Evolutionary conservation across 2,113 vertebrate genomes (phyloP).

Genomic region (Dromaius novaehollandiae): DNA sequence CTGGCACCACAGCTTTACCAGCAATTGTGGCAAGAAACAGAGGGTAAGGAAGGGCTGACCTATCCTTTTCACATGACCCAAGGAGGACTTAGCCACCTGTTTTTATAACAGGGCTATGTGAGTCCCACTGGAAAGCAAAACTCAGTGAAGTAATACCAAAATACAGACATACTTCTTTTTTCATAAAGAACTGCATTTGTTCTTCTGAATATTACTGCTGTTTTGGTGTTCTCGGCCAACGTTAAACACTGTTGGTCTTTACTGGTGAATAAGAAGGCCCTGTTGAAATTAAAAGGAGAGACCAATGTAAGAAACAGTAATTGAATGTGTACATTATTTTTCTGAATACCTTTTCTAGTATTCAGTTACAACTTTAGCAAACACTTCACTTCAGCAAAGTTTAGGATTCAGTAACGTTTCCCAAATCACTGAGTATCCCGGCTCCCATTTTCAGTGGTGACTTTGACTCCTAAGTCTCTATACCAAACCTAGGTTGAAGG

Average conservation of each 20-base stretch:
- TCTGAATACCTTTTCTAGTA: neutral
- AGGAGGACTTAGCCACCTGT: neutral
- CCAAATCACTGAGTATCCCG: neutral
- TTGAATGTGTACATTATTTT: neutral
- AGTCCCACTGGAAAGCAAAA: neutral
- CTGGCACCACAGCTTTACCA: neutral
- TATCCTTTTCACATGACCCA: neutral
- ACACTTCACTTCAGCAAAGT: neutral
- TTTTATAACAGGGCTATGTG: neutral
- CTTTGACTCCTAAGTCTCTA: neutral
- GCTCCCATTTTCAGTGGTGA: neutral
- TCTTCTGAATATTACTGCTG: conserved; percentile 56
- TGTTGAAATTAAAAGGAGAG: conserved; percentile 43
- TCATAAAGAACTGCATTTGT: conserved; percentile 61
- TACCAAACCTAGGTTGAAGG: neutral
- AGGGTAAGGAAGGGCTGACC: neutral
- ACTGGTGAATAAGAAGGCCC: conserved; percentile 69
- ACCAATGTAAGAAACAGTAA: neutral
- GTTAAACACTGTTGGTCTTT: conserved; percentile 71
- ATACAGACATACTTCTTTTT: conserved; percentile 62
- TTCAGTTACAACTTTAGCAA: neutral
- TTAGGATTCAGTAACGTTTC: neutral
- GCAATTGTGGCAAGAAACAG: neutral
- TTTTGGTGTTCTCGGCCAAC: conserved; percentile 55
- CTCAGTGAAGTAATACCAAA: neutral